A percentile compares a stretch with the other conserved stretches of the same genome.
These are phyloP conservation scores for Bufotes viridis DNA, from an alignment of 2,797 vertebrate species.

Conservation along the genomic window DNA sequence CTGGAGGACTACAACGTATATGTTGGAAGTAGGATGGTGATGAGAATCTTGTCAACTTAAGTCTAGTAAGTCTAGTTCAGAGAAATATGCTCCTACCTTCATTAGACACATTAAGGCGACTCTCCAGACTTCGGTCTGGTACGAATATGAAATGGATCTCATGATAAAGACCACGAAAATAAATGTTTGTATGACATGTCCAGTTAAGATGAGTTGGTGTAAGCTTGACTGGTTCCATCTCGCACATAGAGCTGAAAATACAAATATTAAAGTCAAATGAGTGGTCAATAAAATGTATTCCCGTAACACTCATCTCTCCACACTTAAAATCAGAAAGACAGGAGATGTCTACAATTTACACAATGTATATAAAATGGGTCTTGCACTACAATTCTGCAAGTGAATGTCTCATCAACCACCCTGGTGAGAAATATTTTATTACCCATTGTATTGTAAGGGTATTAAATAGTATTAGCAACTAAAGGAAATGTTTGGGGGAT, in stretches of 20 bases:
- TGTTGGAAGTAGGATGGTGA: neutral
- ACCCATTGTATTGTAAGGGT: neutral
- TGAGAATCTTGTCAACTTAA: neutral
- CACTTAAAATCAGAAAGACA: neutral
- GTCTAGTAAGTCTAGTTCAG: neutral
- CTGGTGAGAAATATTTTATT: neutral
- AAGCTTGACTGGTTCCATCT: neutral
- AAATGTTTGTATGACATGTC: neutral
- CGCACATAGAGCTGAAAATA: neutral
- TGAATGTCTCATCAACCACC: neutral
- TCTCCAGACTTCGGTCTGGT: neutral
- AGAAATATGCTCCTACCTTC: constrained; percentile 4
- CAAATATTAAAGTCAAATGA: neutral
- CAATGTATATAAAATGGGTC: neutral
- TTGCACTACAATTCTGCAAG: neutral
- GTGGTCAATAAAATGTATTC: neutral
- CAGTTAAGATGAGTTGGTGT: neutral
- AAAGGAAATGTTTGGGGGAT: no score
- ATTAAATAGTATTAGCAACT: no score
- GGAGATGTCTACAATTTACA: neutral
- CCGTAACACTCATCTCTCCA: neutral
- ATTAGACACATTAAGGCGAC: constrained; percentile 1
- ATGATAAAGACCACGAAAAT: fast-evolving
- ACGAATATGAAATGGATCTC: neutral
- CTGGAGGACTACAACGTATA: neutral